A percentile compares a stretch with the other conserved stretches of the same genome.
Evolutionary conservation across 2,888 invertebrate genomes (phyloP).

Genomic region (Allolobophora icterica): DNA sequence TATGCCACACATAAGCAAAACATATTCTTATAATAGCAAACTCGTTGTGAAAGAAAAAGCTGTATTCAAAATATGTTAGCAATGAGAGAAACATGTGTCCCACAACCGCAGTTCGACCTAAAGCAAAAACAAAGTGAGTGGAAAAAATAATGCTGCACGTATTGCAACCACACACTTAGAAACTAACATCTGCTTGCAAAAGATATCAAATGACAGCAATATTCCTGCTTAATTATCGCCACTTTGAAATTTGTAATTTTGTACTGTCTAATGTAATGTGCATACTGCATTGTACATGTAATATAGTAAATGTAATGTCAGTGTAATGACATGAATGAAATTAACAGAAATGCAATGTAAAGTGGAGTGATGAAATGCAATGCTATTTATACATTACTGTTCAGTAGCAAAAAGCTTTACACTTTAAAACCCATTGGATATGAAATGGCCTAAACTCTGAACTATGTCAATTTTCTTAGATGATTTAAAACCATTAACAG

Average conservation of each 20-base stretch:
- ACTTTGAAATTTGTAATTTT: neutral
- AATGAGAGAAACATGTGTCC: conserved; percentile 17
- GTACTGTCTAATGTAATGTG: neutral
- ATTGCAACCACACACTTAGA: neutral
- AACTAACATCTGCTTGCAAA: neutral
- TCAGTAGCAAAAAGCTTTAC: too few relatives aligned
- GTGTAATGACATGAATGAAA: neutral
- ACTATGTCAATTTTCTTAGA: neutral
- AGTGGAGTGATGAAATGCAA: neutral
- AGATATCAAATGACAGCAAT: neutral
- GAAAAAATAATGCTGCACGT: neutral
- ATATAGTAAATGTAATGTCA: neutral
- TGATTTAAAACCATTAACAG: neutral
- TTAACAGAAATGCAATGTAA: neutral
- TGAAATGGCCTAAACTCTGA: neutral
- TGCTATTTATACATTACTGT: neutral
- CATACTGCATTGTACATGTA: neutral
- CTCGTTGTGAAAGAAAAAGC: neutral
- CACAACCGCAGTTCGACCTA: neutral
- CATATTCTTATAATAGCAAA: neutral
- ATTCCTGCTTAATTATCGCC: too few relatives aligned
- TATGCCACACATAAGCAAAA: neutral
- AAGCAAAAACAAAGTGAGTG: neutral
- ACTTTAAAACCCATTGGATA: neutral
- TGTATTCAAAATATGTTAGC: neutral